These are phyloP conservation scores for Tachypleus tridentatus DNA, from an alignment of 1,140 invertebrate genomes.

Conservation along the genomic window DNA sequence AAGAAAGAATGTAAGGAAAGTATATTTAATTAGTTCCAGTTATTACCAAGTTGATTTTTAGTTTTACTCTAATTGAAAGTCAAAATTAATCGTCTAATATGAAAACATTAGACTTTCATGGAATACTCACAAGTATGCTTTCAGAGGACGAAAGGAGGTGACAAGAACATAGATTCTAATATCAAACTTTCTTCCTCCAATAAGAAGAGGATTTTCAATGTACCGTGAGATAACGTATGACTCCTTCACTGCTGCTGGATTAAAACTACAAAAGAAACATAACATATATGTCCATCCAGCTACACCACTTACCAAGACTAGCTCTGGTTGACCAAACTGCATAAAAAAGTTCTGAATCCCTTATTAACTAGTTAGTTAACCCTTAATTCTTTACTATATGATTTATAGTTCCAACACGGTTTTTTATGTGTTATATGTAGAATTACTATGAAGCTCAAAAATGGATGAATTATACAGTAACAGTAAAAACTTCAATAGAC, in stretches of 20 bases:
- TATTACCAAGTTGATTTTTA: background rate
- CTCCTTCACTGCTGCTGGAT: slow-evolving; percentile 67
- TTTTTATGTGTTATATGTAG: background rate
- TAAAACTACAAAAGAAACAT: slow-evolving; percentile 29
- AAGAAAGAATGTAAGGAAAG: background rate
- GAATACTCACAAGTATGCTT: slow-evolving; percentile 53
- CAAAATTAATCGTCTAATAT: slow-evolving; percentile 29
- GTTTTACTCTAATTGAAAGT: background rate
- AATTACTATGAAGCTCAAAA: too few species aligned
- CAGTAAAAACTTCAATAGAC: too few species aligned
- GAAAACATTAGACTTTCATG: slow-evolving; percentile 24
- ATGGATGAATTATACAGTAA: too few species aligned
- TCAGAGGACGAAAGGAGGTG: slow-evolving; percentile 70
- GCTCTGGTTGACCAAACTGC: background rate
- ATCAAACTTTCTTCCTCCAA: slow-evolving; percentile 84
- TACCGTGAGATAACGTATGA: slow-evolving; percentile 81
- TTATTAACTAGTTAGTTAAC: background rate
- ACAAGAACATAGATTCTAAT: slow-evolving; percentile 69
- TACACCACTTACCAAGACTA: too few species aligned
- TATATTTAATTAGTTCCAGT: slow-evolving; percentile 1
- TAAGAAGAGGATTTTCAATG: slow-evolving; percentile 68
- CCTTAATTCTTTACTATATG: background rate
- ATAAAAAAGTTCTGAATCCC: background rate
- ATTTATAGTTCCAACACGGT: background rate
- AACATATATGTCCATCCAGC: background rate